A percentile compares a stretch with the other conserved stretches of the same genome.
phyloP scores from a whole-genome alignment of 2,797 vertebrate species.

The Thunnus albacares region DNA sequence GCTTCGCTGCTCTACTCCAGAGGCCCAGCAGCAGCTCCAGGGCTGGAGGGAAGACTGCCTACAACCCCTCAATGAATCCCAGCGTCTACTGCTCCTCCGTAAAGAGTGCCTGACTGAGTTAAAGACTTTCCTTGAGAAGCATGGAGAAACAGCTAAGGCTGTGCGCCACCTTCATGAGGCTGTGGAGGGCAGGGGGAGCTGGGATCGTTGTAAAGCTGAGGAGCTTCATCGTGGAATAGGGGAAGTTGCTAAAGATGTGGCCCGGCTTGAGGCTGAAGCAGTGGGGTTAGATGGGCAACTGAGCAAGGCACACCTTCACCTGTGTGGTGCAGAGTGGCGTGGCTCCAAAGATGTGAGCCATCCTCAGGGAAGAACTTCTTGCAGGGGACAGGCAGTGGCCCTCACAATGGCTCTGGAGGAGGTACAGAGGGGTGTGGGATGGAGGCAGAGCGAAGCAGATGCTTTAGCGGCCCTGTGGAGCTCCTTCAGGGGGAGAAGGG shows the following conservation, averaged over 20 bases:
- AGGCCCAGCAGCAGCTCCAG: slow-evolving; percentile 88
- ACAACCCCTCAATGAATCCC: slow-evolving; percentile 90
- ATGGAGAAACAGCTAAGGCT: slow-evolving; percentile 58
- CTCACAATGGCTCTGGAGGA: slow-evolving; percentile 86
- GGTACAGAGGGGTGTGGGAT: slow-evolving; percentile 89
- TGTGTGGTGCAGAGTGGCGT: slow-evolving; percentile 79
- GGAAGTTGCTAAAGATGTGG: slow-evolving; percentile 84
- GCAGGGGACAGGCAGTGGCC: slow-evolving; percentile 86
- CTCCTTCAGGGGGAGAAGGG: slow-evolving; percentile 90
- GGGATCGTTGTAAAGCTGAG: slow-evolving; percentile 89
- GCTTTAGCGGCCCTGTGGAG: slow-evolving; percentile 87
- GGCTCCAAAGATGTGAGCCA: slow-evolving; percentile 84
- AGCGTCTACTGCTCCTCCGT: slow-evolving; percentile 87
- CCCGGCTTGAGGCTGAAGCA: slow-evolving; percentile 88
- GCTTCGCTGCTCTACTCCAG: slow-evolving; percentile 81
- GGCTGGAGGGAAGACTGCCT: slow-evolving; percentile 90
- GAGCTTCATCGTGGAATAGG: slow-evolving; percentile 87
- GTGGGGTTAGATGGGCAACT: slow-evolving; percentile 90
- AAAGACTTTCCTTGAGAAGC: slow-evolving; percentile 85
- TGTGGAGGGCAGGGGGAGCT: slow-evolving; percentile 89
- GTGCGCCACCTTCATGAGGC: slow-evolving; percentile 86
- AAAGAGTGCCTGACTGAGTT: slow-evolving; percentile 86
- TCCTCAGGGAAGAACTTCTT: slow-evolving; percentile 88
- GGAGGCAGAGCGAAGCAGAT: slow-evolving; percentile 92
- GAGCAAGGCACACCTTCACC: slow-evolving; percentile 92